Percentiles rank a stretch among this genome's conserved stretches.
These are phyloP conservation scores for Spinibarbus caldwelli DNA, from an alignment of 2,797 vertebrate genomes.

Conservation along the genomic window DNA sequence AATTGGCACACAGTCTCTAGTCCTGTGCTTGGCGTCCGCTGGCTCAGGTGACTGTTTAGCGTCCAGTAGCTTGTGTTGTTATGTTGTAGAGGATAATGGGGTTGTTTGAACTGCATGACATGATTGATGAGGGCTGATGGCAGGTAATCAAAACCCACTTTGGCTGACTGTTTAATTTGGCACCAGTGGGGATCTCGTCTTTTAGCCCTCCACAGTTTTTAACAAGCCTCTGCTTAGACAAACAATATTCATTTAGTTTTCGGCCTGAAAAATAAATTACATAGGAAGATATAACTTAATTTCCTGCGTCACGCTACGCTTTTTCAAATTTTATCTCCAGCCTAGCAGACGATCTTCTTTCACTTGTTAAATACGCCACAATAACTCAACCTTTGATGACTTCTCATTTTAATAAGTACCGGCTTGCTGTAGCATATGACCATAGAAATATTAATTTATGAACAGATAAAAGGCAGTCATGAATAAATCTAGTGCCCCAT, in stretches of 20 bases:
- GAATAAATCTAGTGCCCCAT: constrained; percentile 75
- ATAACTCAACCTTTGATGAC: constrained; percentile 80
- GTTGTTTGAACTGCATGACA: constrained; percentile 78
- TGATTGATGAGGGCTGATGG: constrained; percentile 84
- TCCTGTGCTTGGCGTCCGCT: constrained; percentile 2
- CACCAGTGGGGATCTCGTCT: constrained; percentile 78
- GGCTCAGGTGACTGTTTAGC: constrained; percentile 41
- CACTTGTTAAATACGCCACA: constrained; percentile 80
- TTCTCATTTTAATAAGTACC: constrained; percentile 83
- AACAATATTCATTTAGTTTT: constrained; percentile 85
- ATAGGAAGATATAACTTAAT: constrained; percentile 81
- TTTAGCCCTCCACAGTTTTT: constrained; percentile 74
- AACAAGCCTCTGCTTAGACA: constrained; percentile 80
- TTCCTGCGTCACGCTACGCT: constrained; percentile 77
- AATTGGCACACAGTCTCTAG: constrained; percentile 24
- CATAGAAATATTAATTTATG: constrained; percentile 74
- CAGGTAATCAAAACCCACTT: constrained; percentile 83
- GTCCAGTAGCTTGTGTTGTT: constrained; percentile 44
- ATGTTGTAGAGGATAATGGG: constrained; percentile 63
- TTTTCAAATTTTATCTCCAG: constrained; percentile 78
- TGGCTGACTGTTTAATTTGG: constrained; percentile 81
- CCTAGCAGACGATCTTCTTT: constrained; percentile 80
- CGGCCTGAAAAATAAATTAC: constrained; percentile 82
- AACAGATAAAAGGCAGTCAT: constrained; percentile 69
- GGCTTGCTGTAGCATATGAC: constrained; percentile 75